These are phyloP conservation scores for Ectemnius cavifrons DNA, from an alignment of 2,888 invertebrate genomes.

Conservation along the genomic window DNA sequence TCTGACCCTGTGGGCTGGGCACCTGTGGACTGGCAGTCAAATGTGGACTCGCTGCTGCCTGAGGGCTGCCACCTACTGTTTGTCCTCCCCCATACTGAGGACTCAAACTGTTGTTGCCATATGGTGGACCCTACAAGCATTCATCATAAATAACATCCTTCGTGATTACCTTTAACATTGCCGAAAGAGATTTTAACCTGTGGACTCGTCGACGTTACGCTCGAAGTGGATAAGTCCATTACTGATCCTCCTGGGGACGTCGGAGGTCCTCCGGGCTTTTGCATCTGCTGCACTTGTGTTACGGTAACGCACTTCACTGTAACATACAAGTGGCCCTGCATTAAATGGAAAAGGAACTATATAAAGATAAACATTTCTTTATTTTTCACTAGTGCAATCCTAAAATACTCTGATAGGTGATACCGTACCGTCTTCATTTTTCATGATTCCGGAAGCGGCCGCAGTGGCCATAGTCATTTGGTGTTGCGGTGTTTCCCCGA, in stretches of 20 bases:
- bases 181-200: constrained; percentile 80
- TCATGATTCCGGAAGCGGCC: constrained; percentile 82
- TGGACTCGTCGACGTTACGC: constrained; percentile 90
- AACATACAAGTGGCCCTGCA: constrained; percentile 31
- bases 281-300: constrained; percentile 83
- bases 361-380: too few species aligned
- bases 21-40: constrained; percentile 92
- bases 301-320: constrained; percentile 90
- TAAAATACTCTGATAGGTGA: too few species aligned
- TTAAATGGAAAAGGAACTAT: too few species aligned
- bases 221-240: constrained; percentile 92
- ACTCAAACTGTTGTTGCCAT: constrained; percentile 82
- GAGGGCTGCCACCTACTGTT: constrained; percentile 88
- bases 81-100: constrained; percentile 86
- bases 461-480: constrained; percentile 80
- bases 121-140: constrained; percentile 82
- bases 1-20: constrained; percentile 94
- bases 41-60: constrained; percentile 91
- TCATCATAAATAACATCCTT: too few species aligned
- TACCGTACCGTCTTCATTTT: constrained; percentile 81
- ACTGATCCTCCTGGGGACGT: constrained; percentile 88
- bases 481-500: constrained; percentile 77
- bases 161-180: neutral
- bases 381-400: too few species aligned
- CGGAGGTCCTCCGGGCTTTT: constrained; percentile 82